Percentiles rank a stretch among this genome's conserved stretches.
Conservation (phyloP, 2,113 vertebrate genomes). For the Rhinolophus sinicus region DNA sequence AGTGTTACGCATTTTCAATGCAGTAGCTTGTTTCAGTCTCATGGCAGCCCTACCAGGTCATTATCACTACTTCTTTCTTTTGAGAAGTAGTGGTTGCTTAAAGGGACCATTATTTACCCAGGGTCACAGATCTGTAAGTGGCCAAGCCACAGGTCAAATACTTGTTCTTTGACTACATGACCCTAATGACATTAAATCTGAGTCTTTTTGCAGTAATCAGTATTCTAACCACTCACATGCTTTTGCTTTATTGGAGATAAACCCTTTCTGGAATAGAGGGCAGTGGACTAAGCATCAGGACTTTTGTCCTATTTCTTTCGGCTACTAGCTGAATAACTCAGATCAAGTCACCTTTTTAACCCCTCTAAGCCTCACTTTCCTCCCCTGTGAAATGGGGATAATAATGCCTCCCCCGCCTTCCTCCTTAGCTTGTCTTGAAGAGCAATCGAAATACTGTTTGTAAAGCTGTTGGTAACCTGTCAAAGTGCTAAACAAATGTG, state of each 20-base stretch:
- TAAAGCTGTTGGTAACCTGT: background rate
- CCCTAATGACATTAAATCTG: background rate
- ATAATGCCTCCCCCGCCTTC: background rate
- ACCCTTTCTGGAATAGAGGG: background rate
- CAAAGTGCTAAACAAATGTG: background rate
- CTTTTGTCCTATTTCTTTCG: background rate
- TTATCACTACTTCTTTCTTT: background rate
- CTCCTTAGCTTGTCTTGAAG: background rate
- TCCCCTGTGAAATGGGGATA: background rate
- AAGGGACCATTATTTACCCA: background rate
- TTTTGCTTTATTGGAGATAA: background rate
- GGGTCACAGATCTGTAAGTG: background rate
- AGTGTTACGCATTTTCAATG: rapidly evolving
- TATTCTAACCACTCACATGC: background rate
- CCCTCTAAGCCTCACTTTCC: background rate
- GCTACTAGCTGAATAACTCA: background rate
- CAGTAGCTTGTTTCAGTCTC: background rate
- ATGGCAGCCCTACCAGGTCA: too few species aligned
- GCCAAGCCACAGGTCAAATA: background rate
- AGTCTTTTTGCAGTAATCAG: background rate
- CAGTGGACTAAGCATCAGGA: background rate
- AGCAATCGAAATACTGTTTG: background rate
- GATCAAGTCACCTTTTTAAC: background rate
- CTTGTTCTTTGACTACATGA: background rate
- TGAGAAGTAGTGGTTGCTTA: background rate